Conservation (phyloP, 1,140 invertebrate species). For the Ctenoplectra terminalis region DNA sequence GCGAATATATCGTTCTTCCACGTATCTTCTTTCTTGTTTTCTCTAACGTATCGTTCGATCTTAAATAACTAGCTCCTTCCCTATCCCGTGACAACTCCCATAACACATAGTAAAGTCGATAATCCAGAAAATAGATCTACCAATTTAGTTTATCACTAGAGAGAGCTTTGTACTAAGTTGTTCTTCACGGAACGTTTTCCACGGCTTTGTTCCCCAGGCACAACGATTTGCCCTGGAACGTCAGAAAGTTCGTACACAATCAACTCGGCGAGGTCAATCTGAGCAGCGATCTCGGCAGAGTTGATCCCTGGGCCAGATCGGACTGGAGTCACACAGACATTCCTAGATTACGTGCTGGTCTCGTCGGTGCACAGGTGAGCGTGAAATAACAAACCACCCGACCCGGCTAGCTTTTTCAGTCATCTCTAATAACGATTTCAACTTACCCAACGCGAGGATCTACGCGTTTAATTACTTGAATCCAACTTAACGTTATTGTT, state of each 20-base stretch:
- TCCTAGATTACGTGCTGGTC: constrained; percentile 90
- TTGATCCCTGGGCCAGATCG: constrained; percentile 91
- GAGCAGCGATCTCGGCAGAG: constrained; percentile 87
- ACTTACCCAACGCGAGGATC: not conserved
- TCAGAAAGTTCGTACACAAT: constrained; percentile 92
- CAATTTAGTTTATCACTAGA: not conserved
- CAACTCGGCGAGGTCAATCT: constrained; percentile 91
- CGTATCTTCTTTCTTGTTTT: too few species aligned
- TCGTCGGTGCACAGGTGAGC: constrained; percentile 90
- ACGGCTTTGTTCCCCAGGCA: constrained; percentile 84
- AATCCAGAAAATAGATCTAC: not conserved
- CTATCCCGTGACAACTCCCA: too few species aligned
- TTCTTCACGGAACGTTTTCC: not conserved
- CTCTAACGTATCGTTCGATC: too few species aligned
- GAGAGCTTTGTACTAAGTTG: not conserved
- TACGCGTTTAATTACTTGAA: constrained; percentile 6
- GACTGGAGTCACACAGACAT: constrained; percentile 95
- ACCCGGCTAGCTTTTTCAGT: constrained; percentile 4
- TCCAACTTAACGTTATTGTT: constrained; percentile 22
- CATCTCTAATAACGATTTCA: constrained; percentile 3
- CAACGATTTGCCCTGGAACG: constrained; percentile 94
- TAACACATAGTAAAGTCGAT: not conserved
- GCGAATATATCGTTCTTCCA: too few species aligned
- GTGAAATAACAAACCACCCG: constrained; percentile 4
- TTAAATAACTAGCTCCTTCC: not conserved